Conservation (phyloP, 2,113 vertebrate genomes). For the Brachypteracias leptosomus region DNA sequence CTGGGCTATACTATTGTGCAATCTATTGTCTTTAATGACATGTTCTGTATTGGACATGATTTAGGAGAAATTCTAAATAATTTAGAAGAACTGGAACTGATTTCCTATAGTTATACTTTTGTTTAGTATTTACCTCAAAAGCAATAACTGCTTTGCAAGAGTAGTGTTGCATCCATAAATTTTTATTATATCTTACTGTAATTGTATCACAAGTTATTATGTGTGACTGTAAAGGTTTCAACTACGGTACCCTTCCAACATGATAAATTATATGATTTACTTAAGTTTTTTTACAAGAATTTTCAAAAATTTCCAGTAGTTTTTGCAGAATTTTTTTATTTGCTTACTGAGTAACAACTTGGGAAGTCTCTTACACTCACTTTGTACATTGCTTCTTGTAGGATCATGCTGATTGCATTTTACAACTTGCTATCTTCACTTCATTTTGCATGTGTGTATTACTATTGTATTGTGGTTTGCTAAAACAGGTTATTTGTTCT, state of each 20-base stretch:
- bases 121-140: background rate
- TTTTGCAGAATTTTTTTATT: background rate
- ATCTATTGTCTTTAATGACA: background rate
- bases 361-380: background rate
- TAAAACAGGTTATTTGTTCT: background rate
- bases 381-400: background rate
- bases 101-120: background rate
- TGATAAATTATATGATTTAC: background rate
- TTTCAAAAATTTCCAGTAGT: background rate
- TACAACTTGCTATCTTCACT: background rate
- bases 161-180: background rate
- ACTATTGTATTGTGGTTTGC: background rate
- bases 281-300: background rate
- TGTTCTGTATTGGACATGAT: background rate
- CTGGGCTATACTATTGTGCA: background rate
- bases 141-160: background rate
- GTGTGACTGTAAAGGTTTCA: background rate
- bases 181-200: background rate
- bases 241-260: background rate
- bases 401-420: background rate
- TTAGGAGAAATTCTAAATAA: background rate
- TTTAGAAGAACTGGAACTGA: background rate
- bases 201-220: background rate
- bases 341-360: background rate
- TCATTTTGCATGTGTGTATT: background rate